Evolutionary conservation across 2,113 vertebrate species (phyloP), one percentile per base, ranked within the genome.

Genomic region (Scalopus aquaticus): DNA sequence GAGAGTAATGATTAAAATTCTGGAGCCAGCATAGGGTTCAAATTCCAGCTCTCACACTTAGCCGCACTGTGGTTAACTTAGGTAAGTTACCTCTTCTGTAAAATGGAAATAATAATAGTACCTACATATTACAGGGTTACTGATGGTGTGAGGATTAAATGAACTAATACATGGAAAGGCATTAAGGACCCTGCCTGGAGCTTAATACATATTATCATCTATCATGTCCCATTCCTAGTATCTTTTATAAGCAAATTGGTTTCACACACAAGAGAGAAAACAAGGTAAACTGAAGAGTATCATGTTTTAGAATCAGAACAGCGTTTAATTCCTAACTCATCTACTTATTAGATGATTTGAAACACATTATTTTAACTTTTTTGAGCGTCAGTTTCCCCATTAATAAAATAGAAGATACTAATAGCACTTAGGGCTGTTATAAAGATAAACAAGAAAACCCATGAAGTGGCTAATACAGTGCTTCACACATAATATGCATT

Each of bases 191-290:
- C 49, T 56, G 28, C 62, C 64, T 86, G 28, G 37, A 83, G 32
- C 22, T 82, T 93, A 86, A 70, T 37, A 83, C 37, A 44, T 73
- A 39, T 72, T 78, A 49, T 73, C 78, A 93, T 76, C 88, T 79
- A 90, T 39, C 35, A 77, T 51, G 19, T 56, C 28, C 51, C 64
- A 9, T 73, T 83, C 49, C 76, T 90, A 64, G 32, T 28, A 79
- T 92, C 64, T 92, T 72, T n/a, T 86, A 73, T 35, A 56, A 46
- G 39, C 46, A 69, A 28, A 24, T 80, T 85, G 84, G 82, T 46
- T 60, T 13, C n/a, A 89, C 72, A 83, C 24, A 90, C 87, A 92
- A 86, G 37, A 93, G 37, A 81, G 15, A 83, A 88, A 78, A 46
- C 64, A 84, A 51, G 19, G 30, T 54, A 72, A 58, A 73, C 5